Conservation (phyloP, 92 coral and sea anemone genomes). For the Anthopleura xanthogrammica region DNA sequence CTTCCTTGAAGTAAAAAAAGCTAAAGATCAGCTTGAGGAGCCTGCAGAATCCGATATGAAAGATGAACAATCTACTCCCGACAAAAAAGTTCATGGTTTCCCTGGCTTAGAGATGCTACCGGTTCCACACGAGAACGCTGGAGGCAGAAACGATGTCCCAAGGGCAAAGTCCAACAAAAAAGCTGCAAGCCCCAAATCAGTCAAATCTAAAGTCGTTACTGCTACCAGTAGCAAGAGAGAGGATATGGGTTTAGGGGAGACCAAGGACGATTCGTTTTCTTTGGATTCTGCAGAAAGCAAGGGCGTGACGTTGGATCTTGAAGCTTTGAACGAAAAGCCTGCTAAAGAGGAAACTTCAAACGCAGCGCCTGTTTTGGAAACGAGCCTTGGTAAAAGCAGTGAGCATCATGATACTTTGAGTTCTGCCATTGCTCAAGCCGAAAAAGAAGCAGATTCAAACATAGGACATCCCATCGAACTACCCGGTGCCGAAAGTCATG, state of each 20-base stretch:
- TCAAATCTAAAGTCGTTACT: neutral
- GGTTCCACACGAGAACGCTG: neutral
- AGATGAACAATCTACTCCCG: neutral
- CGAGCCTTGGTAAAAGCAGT: neutral
- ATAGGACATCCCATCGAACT: neutral
- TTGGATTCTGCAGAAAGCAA: neutral
- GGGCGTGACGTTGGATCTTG: conserved; percentile 9
- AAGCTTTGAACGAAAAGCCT: conserved; percentile 9
- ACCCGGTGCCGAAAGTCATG: neutral
- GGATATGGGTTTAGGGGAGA: conserved; percentile 18
- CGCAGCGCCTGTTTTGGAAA: conserved; percentile 15
- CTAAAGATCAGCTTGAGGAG: neutral
- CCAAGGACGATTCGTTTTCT: neutral
- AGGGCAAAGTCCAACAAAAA: conserved; percentile 4
- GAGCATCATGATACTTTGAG: neutral
- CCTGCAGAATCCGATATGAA: neutral
- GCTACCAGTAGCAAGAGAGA: conserved; percentile 20
- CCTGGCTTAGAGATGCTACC: neutral
- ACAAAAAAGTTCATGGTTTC: neutral
- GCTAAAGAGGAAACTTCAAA: conserved; percentile 8
- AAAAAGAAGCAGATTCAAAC: conserved; percentile 1
- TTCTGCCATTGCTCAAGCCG: neutral
- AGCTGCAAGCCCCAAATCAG: neutral
- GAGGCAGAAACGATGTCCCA: conserved; percentile 9
- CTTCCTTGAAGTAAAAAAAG: neutral